Evolutionary conservation across 2,888 invertebrate species (phyloP).

Genomic region (Nebria salina): DNA sequence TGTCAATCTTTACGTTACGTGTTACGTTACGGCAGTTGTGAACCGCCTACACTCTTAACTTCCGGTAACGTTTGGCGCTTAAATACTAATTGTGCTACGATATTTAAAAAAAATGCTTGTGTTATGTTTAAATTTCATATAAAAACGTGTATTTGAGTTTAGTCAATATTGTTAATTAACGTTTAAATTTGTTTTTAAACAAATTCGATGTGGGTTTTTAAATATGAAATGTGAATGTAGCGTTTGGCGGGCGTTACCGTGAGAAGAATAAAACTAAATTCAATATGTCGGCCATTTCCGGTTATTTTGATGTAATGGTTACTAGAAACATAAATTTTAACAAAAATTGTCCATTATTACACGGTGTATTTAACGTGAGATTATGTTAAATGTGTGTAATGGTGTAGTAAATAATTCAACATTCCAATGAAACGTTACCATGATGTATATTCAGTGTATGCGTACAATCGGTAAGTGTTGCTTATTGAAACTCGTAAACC

Average conservation of each 20-base stretch:
- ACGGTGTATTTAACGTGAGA: conserved; percentile 7
- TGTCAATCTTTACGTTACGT: conserved; percentile 34
- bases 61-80: not conserved
- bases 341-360: conserved; percentile 11
- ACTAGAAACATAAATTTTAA: conserved; percentile 24
- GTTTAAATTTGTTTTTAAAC: not conserved
- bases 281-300: conserved; percentile 37
- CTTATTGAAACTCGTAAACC: not conserved
- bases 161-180: not conserved
- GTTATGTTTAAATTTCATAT: not conserved
- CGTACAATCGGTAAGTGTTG: conserved; percentile 41
- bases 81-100: not conserved
- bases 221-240: not conserved
- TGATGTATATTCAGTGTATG: conserved; percentile 41
- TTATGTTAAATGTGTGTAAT: conserved; percentile 35
- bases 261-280: conserved; percentile 22
- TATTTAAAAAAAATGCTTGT: too few relatives aligned
- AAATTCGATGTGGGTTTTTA: too few relatives aligned
- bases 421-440: conserved; percentile 47
- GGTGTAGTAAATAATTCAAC: conserved; percentile 25
- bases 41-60: conserved; percentile 4
- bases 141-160: not conserved
- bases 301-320: conserved; percentile 46
- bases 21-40: conserved; percentile 23
- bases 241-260: conserved; percentile 23